These are phyloP conservation scores for Cricetomys ansorgei DNA, from an alignment of 2,113 vertebrate genomes.

Conservation along the genomic window DNA sequence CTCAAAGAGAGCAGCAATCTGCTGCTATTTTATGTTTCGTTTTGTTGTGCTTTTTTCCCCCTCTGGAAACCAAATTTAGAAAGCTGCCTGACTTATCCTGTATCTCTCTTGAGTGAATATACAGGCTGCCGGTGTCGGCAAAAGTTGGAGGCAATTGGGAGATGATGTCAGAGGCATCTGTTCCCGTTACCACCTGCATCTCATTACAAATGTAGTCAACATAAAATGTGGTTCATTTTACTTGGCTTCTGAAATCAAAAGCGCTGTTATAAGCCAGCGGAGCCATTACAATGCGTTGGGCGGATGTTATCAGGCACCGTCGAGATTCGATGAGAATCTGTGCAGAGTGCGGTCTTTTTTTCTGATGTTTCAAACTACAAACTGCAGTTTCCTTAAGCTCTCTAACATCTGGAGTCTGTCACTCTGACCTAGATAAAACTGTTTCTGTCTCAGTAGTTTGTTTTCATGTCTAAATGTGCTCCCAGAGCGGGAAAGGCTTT, in stretches of 20 bases:
- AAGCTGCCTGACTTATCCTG: conserved; percentile 68
- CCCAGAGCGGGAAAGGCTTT: conserved; percentile 75
- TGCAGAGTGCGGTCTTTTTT: conserved; percentile 47
- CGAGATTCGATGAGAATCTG: conserved; percentile 69
- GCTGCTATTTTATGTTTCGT: background rate
- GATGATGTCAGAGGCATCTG: conserved; percentile 80
- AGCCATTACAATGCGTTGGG: conserved; percentile 75
- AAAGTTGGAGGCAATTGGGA: conserved; percentile 80
- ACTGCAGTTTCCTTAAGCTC: conserved; percentile 36
- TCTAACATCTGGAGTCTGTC: conserved; percentile 65
- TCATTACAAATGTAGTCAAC: conserved; percentile 78
- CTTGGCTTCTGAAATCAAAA: conserved; percentile 73
- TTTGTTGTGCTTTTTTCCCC: no score
- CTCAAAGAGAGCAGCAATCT: background rate
- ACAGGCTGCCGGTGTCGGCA: conserved; percentile 79
- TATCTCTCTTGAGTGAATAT: conserved; percentile 77
- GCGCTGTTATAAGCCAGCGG: conserved; percentile 59
- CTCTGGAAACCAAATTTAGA: conserved; percentile 41
- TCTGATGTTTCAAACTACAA: conserved; percentile 66
- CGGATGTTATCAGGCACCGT: conserved; percentile 63
- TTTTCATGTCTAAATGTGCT: conserved; percentile 77
- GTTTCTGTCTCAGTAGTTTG: conserved; percentile 68
- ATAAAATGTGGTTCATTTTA: conserved; percentile 72
- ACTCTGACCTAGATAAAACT: conserved; percentile 80
- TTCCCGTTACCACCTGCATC: conserved; percentile 81